Base-by-base conservation (phyloP, 1,140 invertebrate genomes). In the Zaprionus nigranus region DNA sequence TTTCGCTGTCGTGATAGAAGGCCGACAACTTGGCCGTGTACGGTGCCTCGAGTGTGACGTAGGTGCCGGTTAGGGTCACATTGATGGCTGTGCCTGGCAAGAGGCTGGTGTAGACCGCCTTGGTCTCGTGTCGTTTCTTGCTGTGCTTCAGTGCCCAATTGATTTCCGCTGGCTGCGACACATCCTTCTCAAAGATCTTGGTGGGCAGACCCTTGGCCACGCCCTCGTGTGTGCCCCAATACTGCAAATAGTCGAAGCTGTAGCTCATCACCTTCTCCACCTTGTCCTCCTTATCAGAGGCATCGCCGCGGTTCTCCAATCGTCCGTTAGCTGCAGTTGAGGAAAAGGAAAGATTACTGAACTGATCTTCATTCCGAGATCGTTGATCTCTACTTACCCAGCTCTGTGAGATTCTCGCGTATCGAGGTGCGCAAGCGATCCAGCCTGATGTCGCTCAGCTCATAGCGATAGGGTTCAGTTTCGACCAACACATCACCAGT, bases 21-120 rank as follows among this genome's bases (percentile, higher is more conserved):
- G 96, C 95, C 13, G 95, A 94, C 56, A 97, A 92, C 62, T 95
- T 95, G 12, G 94, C 96, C 0, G 93, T 94, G 80, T 97, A 97
- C 12, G 95, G 96, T 2, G 96, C 94, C 70, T 97, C 96, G 54
- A 94, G 94, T 49, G 95, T 95, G 1, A 95, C 96, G 75, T 95
- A 95, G 79, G 96, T 96, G 1, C 95, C 96, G 36, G 92, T 93
- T 3, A 97, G 93, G 1, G 96, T 96, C 0, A 97, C 96, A 90
- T 97, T 97, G 28, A 96, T 95, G 9, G 95, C 96, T 0, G 96
- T 97, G 38, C 96, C 96, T 5, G 96, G 95, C 91, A 95, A 94
- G 12, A 93, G 70, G 46, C 82, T 92, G 1, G 90, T 90, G 28
- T 82, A 80, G 2, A 93, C 92, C 0, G 85, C 79, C 57, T 92